A percentile compares a stretch with the other conserved stretches of the same genome.
Evolutionary conservation across 1,140 invertebrate genomes (phyloP).

Genomic region (Ceratosolen solmsi): DNA sequence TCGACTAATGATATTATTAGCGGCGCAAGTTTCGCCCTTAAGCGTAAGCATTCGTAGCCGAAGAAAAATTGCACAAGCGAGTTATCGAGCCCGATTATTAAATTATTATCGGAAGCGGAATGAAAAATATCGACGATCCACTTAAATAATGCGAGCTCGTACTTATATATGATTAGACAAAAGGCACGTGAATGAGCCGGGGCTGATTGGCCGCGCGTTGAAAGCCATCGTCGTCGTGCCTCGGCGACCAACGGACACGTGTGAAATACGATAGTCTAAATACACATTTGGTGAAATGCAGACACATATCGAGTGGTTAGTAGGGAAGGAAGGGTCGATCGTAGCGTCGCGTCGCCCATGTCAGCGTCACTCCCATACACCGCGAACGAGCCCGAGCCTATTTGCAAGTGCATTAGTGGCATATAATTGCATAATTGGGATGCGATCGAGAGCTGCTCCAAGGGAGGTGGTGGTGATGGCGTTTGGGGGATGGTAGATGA

Average conservation of each 20-base stretch:
- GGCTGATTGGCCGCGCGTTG: neutral
- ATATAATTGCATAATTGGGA: constrained; percentile 46
- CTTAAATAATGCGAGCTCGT: too few relatives aligned
- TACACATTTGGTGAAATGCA: constrained; percentile 16
- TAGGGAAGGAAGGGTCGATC: neutral
- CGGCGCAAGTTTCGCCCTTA: neutral
- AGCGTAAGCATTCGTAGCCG: neutral
- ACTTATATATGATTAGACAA: too few relatives aligned
- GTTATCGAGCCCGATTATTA: too few relatives aligned
- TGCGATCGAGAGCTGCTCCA: constrained; percentile 46
- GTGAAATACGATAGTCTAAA: neutral
- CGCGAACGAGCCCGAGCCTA: neutral
- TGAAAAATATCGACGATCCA: too few relatives aligned
- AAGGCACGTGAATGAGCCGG: neutral
- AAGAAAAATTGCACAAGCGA: too few relatives aligned
- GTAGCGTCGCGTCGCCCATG: neutral
- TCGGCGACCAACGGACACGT: neutral
- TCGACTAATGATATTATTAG: neutral
- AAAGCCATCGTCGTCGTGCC: neutral
- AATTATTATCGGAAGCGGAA: too few relatives aligned
- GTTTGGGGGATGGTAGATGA: too few relatives aligned
- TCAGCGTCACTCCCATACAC: constrained; percentile 14
- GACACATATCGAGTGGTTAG: too few relatives aligned
- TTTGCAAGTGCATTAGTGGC: constrained; percentile 26
- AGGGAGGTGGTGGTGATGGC: too few relatives aligned